Base-by-base conservation (phyloP, 2,888 invertebrate species). In the Aromia moschata region DNA sequence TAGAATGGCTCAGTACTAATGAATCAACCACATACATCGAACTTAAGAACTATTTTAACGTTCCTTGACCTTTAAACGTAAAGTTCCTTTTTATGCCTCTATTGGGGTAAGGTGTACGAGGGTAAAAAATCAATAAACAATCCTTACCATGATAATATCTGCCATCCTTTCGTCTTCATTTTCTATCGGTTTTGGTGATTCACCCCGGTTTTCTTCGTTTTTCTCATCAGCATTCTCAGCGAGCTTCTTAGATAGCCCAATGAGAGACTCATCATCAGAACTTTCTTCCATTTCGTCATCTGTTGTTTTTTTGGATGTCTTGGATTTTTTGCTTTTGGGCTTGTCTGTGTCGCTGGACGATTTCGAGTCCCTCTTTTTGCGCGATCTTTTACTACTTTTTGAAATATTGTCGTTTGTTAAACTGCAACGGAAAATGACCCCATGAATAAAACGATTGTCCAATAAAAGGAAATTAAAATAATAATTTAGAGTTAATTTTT, bases 161-260 rank as follows among this genome's bases (percentile, higher is more conserved):
- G 44, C 55, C 43, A 44, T 31, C 25, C n/a, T 31, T 30, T 1
- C 37, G 43, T 12, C 68, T 68, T 17, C 30, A 31, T 57, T 58
- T 25, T 10, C 53, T n/a, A 17, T 37, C 30, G 30, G 56, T 17
- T 65, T 49, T n/a, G 65, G 59, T 16, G 11, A 51, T 5, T 59
- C 36, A 36, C 62, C 64, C 5, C 61, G 55, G 18, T 58, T 60
- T n/a, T 64, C 57, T 31, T 62, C 55, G 47, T 69, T 60, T 30
- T 16, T 40, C 9, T 49, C 62, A 0, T 77, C 57, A 25, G 79
- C 79, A 0, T 77, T 71, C 1, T 82, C 81, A 0, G 76, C 80
- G 51, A 45, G 37, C 17, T 38, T 18, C 25, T 25, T 25, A 25
- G 25, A 3, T 25, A 25, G 25, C 3, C 61, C 54, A 20, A 51